Percentiles rank a stretch among this genome's conserved stretches.
Evolutionary conservation across 2,113 vertebrate species (phyloP).

Genomic region (Galeopterus variegatus): DNA sequence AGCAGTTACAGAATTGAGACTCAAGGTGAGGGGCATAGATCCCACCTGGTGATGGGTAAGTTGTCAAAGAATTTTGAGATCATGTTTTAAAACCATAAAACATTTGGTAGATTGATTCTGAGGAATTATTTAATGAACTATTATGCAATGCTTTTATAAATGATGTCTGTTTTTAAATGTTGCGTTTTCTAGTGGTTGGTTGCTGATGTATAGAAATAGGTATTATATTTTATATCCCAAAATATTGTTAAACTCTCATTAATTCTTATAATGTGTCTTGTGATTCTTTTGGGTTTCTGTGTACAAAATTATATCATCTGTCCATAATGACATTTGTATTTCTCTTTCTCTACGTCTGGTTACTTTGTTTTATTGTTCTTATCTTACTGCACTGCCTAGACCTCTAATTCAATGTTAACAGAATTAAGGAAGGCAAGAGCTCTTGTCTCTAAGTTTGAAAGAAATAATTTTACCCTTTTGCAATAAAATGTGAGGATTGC

Average conservation of each 20-base stretch:
- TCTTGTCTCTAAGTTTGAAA: neutral
- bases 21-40: neutral
- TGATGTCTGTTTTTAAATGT: neutral
- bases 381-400: neutral
- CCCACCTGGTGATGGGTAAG: neutral
- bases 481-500: neutral
- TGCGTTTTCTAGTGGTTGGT: neutral
- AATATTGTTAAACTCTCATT: neutral
- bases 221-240: constrained; percentile 4
- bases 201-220: neutral
- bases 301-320: neutral
- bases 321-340: neutral
- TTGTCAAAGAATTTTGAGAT: neutral
- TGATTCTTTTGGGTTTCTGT: constrained; percentile 48
- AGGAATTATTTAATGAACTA: neutral
- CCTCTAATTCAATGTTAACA: neutral
- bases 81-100: neutral
- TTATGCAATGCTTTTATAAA: neutral
- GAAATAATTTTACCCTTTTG: constrained; percentile 43
- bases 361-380: constrained; percentile 40
- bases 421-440: neutral
- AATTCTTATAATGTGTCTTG: neutral
- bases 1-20: neutral
- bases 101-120: neutral
- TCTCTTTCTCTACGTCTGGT: neutral